These are phyloP conservation scores for Acanthiza pusilla DNA, from an alignment of 2,797 vertebrate genomes.

Conservation along the genomic window DNA sequence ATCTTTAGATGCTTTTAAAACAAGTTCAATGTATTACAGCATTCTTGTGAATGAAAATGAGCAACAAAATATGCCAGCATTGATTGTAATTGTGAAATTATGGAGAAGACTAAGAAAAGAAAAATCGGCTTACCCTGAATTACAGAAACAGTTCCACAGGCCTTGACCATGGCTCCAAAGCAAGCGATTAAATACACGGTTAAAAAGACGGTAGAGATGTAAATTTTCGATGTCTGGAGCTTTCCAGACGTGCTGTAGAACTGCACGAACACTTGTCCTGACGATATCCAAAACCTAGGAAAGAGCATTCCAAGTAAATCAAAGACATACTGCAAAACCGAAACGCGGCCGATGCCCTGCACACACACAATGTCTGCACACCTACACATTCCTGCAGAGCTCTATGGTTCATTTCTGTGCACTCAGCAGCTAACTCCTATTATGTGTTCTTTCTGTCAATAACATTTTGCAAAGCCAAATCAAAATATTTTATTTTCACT, in stretches of 20 bases:
- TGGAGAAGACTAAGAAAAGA: background rate
- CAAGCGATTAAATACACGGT: slow-evolving; percentile 90
- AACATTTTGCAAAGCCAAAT: slow-evolving; percentile 50
- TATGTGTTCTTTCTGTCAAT: background rate
- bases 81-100: background rate
- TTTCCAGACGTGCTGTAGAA: slow-evolving; percentile 91
- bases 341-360: background rate
- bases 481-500: slow-evolving; percentile 29
- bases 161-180: slow-evolving; percentile 97
- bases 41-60: background rate
- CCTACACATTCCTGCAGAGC: background rate
- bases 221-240: slow-evolving; percentile 89
- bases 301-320: slow-evolving; percentile 9
- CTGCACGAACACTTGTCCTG: slow-evolving; percentile 83
- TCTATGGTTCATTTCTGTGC: background rate
- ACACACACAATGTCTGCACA: background rate
- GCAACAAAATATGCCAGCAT: background rate
- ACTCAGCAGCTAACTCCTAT: background rate
- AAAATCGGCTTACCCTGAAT: slow-evolving; percentile 83
- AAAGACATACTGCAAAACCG: background rate
- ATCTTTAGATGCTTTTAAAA: background rate
- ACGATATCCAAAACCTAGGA: slow-evolving; percentile 94
- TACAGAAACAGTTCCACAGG: slow-evolving; percentile 96
- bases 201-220: slow-evolving; percentile 89
- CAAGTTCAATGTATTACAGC: background rate